phyloP scores from a whole-genome alignment of 2,888 invertebrate species.

The Himalopsyche kuldschensis region DNA sequence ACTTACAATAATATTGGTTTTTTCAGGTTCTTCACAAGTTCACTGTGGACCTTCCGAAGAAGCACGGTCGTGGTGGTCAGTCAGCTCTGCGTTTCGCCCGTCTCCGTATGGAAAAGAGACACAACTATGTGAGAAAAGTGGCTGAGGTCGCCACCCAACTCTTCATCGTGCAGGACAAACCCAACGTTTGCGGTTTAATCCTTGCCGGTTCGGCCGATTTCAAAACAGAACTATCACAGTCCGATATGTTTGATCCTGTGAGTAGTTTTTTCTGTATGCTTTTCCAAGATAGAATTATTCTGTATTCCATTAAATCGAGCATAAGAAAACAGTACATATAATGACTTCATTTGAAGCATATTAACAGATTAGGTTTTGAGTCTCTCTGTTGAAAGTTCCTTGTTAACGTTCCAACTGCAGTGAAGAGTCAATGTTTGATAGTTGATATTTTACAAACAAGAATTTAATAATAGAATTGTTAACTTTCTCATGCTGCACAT shows the following conservation, averaged over 20 bases:
- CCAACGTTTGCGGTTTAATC: slow-evolving; percentile 96
- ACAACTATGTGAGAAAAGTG: slow-evolving; percentile 99
- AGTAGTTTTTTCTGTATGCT: slow-evolving; percentile 48
- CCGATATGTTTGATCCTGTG: slow-evolving; percentile 99
- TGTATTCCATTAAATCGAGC: no score
- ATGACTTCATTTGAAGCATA: no score
- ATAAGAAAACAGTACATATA: no score
- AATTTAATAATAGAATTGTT: no score
- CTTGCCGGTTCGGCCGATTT: slow-evolving; percentile 99
- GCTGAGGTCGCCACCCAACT: slow-evolving; percentile 95
- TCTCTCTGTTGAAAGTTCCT: no score
- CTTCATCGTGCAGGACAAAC: slow-evolving; percentile 96
- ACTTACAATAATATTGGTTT: background rate
- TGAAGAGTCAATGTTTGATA: no score
- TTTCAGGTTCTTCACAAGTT: slow-evolving; percentile 88
- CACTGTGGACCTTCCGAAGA: slow-evolving; percentile 97
- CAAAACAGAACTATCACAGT: slow-evolving; percentile 99
- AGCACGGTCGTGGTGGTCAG: slow-evolving; percentile 99
- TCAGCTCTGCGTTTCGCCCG: slow-evolving; percentile 99
- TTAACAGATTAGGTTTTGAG: no score
- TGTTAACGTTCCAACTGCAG: no score
- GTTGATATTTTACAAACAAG: no score
- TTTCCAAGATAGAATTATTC: no score
- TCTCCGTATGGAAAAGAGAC: slow-evolving; percentile 98
- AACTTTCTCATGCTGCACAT: no score